phyloP scores from a whole-genome alignment of 2,113 vertebrate species.

The Scytalopus superciliaris region DNA sequence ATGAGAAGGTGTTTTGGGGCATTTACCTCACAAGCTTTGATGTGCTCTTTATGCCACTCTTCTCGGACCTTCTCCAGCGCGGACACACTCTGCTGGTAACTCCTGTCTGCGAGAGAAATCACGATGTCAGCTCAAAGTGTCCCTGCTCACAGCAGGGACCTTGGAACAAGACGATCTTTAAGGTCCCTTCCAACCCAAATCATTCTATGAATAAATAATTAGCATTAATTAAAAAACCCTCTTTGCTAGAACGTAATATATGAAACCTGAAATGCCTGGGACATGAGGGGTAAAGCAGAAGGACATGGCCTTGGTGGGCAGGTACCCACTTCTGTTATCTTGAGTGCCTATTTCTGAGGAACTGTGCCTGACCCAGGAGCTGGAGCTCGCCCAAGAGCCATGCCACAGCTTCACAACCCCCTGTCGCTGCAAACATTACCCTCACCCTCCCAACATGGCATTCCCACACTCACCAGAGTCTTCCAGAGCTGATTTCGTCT shows the following conservation, averaged over 20 bases:
- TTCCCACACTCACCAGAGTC: conserved; percentile 82
- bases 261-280: neutral
- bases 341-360: rapidly evolving
- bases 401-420: rapidly evolving
- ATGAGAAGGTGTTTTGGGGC: rapidly evolving
- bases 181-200: neutral
- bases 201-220: neutral
- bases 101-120: conserved; percentile 73
- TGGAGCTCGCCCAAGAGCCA: neutral
- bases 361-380: neutral
- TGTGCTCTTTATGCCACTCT: conserved; percentile 89
- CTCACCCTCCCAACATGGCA: rapidly evolving
- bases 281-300: neutral
- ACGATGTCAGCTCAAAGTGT: neutral
- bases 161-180: neutral
- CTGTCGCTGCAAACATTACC: rapidly evolving
- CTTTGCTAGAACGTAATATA: neutral
- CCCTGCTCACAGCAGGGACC: neutral
- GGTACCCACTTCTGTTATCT: rapidly evolving
- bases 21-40: conserved; percentile 87
- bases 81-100: conserved; percentile 80
- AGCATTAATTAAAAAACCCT: neutral
- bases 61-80: conserved; percentile 81
- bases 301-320: too few relatives aligned
- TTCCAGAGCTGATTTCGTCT: conserved; percentile 86